Evolutionary conservation across 2,113 vertebrate species (phyloP), one percentile per base, ranked within the genome.

Genomic region (Python bivittatus): DNA sequence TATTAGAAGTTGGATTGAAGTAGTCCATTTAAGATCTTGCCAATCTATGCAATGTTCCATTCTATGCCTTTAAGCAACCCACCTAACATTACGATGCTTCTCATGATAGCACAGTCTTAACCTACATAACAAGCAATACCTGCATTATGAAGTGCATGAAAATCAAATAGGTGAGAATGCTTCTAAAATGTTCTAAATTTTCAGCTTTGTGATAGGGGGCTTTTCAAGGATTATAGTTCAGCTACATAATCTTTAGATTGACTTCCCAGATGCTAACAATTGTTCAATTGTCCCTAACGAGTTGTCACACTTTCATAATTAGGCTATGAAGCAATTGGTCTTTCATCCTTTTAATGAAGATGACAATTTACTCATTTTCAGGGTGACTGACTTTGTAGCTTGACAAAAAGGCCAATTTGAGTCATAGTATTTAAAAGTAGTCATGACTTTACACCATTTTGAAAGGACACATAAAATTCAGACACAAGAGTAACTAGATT

Each of bases 301-400:
- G 42, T 25, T 93, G 25, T 88, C 53, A 72, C 7, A 52, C 12
- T 58, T 93, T 79, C 54, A 56, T 91, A 88, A 84, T 64, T 88
- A 38, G 68, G 44, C 72, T 88, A 44, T 56, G 44, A 88, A 83
- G 27, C 88, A 79, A 93, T 61, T 79, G 56, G 6, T 11, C 42
- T 91, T 88, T 88, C 33, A 27, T 91, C 42, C 17, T n/a, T 29
- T 88, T 91, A 53, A 93, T 15, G 61, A 93, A 84, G 86, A 54
- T 53, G 57, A 44, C 86, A 88, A 44, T 64, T 90, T 84, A 88
- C 17, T 79, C 53, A 44, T 90, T 90, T 38, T 53, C 25, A 64
- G 33, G 25, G 25, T 56, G 68, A 61, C 86, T 84, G 68, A 38
- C 48, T 93, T 33, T 53, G 57, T 64, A 86, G 64, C 64, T 84